Evolutionary conservation across 2,113 vertebrate genomes (phyloP).

Genomic region (Myiagra hebetior): DNA sequence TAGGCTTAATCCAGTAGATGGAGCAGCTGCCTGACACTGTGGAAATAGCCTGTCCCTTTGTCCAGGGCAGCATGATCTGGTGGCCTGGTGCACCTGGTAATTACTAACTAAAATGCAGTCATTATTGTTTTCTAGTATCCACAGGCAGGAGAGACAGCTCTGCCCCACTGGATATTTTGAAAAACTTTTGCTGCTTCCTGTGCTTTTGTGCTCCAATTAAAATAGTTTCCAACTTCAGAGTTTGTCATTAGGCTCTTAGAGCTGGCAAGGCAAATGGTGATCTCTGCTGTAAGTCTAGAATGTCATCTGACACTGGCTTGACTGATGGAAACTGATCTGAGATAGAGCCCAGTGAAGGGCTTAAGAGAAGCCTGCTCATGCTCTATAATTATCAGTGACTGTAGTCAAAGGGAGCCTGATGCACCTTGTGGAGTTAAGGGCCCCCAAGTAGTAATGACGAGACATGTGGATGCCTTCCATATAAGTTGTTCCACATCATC

Average conservation of each 20-base stretch:
- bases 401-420: not conserved
- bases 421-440: not conserved
- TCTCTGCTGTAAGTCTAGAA: not conserved
- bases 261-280: not conserved
- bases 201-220: not conserved
- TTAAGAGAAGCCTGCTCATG: not conserved
- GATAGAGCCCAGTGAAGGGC: not conserved
- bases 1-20: slow-evolving; percentile 18
- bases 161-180: not conserved
- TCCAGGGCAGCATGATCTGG: not conserved
- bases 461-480: not conserved
- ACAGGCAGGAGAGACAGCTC: not conserved
- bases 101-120: not conserved
- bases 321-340: not conserved
- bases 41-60: not conserved
- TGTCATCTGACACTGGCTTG: not conserved
- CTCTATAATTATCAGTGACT: not conserved
- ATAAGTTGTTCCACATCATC: not conserved
- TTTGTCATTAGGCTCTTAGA: not conserved
- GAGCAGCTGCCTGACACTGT: slow-evolving; percentile 18
- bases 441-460: not conserved
- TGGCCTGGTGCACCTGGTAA: not conserved
- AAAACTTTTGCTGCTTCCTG: not conserved
- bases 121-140: not conserved
- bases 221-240: not conserved